phyloP scores from a whole-genome alignment of 1,140 invertebrate species.

The Listronotus oregonensis region DNA sequence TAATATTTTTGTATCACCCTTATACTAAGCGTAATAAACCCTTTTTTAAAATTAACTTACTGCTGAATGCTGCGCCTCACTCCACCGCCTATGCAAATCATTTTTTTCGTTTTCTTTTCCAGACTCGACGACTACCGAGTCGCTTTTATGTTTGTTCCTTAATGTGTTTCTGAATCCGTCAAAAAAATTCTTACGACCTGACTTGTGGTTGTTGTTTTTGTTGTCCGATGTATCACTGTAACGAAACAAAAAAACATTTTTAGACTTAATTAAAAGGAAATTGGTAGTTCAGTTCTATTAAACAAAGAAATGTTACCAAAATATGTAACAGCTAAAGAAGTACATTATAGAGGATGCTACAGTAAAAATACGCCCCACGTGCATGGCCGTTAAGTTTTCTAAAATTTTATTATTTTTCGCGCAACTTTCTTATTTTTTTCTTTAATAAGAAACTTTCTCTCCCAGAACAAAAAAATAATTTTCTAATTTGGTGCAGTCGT shows the following conservation, averaged over 20 bases:
- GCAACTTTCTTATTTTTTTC: too few species aligned
- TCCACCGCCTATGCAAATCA: slow-evolving; percentile 52
- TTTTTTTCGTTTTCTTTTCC: slow-evolving; percentile 45
- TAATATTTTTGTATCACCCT: too few species aligned
- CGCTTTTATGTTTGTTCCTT: slow-evolving; percentile 52
- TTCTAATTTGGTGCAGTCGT: too few species aligned
- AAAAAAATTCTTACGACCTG: slow-evolving; percentile 45
- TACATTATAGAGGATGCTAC: too few species aligned
- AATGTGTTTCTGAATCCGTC: slow-evolving; percentile 50
- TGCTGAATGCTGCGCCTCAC: slow-evolving; percentile 49
- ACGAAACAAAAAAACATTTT: background rate
- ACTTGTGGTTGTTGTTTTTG: slow-evolving; percentile 39
- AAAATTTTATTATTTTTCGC: too few species aligned
- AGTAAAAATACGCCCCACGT: too few species aligned
- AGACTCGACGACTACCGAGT: slow-evolving; percentile 42
- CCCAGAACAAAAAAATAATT: too few species aligned
- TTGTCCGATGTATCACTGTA: slow-evolving; percentile 27
- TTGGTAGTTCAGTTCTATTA: background rate
- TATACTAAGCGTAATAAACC: too few species aligned
- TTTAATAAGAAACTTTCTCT: too few species aligned
- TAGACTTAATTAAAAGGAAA: background rate
- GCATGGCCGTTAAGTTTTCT: too few species aligned
- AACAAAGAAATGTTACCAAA: slow-evolving; percentile 20
- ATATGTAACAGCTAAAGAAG: background rate
- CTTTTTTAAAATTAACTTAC: slow-evolving; percentile 35